Evolutionary conservation across 2,888 invertebrate genomes (phyloP), one percentile per base, ranked within the genome.

Genomic region (Microdon myrmicae): DNA sequence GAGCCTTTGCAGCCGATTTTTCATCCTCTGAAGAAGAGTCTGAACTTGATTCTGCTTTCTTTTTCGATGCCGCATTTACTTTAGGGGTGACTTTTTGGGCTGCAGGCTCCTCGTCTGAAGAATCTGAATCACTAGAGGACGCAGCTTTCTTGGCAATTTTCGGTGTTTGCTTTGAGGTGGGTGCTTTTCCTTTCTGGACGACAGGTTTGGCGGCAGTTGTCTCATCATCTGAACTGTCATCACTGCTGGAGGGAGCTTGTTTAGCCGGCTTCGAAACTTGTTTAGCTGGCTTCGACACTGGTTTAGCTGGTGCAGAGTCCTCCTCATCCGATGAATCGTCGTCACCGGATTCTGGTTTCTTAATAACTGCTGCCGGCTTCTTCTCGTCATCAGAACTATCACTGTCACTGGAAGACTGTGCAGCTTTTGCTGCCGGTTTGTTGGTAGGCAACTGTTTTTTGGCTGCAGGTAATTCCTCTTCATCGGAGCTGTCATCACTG

Each of bases 401-500:
- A n/a, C n/a, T n/a, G n/a, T 68, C 71, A 19, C 56, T 59, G 0
- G 69, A 70, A 0, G 69, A 16, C 2, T 38, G 25, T 0, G 51
- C 35, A 16, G 48, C 67, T 44, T 71, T 70, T 14, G 38, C 55
- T n/a, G 41, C 39, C 4, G 56, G 55, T 14, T 22, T 16, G 10
- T 60, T 60, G 5, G 22, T 37, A n/a, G 53, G 47, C 9, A 31
- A 17, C 22, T 29, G 38, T 34, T 58, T 61, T 13, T 60, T 67
- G 3, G 47, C 38, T 13, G 25, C 2, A 5, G 58, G 47, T n/a
- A n/a, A n/a, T n/a, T 58, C 8, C 7, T 53, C 38, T 3, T 7
- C n/a, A 12, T 39, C 35, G 7, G 43, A 56, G 31, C 81, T 81
- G 25, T 80, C 81, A 58, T 80, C 80, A 31, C 81, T 80, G 3